Percentiles rank a stretch among this genome's conserved stretches.
phyloP scores from a whole-genome alignment of 2,797 vertebrate genomes.

The Orestias chungarensis region DNA sequence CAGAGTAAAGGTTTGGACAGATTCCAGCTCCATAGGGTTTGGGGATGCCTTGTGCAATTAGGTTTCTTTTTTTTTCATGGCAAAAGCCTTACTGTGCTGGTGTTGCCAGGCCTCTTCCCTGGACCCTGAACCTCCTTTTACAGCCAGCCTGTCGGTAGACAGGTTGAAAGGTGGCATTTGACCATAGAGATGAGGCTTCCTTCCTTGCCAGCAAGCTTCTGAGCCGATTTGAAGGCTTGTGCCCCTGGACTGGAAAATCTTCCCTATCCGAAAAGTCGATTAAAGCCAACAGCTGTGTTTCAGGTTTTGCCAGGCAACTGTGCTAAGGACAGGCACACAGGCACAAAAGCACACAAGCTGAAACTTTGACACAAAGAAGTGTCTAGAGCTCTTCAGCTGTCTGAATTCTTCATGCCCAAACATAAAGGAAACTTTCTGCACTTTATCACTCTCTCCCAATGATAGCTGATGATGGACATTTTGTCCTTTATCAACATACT shows the following conservation, averaged over 20 bases:
- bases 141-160: constrained; percentile 69
- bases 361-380: constrained; percentile 66
- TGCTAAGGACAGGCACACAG: constrained; percentile 46
- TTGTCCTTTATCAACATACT: constrained; percentile 60
- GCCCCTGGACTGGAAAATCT: constrained; percentile 79
- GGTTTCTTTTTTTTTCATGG: constrained; percentile 54
- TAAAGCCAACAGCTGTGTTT: constrained; percentile 84
- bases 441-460: constrained; percentile 51
- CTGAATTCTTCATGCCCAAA: constrained; percentile 35
- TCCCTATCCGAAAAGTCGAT: constrained; percentile 81
- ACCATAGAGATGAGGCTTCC: constrained; percentile 69
- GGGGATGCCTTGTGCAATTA: constrained; percentile 76
- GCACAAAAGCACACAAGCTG: constrained; percentile 34
- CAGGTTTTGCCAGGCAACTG: constrained; percentile 78
- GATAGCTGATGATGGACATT: constrained; percentile 56
- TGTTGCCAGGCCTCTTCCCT: constrained; percentile 67
- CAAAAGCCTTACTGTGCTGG: constrained; percentile 60
- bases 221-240: constrained; percentile 81
- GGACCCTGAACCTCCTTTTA: constrained; percentile 60
- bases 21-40: constrained; percentile 71
- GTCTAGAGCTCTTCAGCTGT: constrained; percentile 59
- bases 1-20: constrained; percentile 67
- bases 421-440: constrained; percentile 62
- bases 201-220: constrained; percentile 77
- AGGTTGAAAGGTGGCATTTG: constrained; percentile 79